Percentiles rank a stretch among this genome's conserved stretches.
These are phyloP conservation scores for Chascanopsetta lugubris DNA, from an alignment of 2,113 vertebrate genomes.

Conservation along the genomic window DNA sequence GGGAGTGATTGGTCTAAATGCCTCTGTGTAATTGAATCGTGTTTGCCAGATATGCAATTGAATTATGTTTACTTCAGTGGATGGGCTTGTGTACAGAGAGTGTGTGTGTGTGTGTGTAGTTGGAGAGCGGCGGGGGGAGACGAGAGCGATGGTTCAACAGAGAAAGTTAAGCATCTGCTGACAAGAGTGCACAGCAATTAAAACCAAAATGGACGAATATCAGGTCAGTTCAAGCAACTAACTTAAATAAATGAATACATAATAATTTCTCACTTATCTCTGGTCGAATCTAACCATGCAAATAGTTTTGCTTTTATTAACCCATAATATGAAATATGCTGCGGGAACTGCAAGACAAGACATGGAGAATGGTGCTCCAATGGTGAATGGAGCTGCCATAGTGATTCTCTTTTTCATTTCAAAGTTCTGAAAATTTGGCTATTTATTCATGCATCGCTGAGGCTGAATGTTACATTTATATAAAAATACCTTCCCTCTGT, in stretches of 20 bases:
- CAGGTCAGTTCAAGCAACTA: slow-evolving; percentile 19
- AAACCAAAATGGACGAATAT: slow-evolving; percentile 32
- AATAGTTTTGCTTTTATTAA: slow-evolving; percentile 4
- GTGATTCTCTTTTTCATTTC: no score
- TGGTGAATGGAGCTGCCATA: not conserved
- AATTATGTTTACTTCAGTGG: slow-evolving; percentile 78
- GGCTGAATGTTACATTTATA: not conserved
- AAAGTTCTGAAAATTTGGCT: no score
- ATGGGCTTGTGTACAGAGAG: slow-evolving; percentile 63
- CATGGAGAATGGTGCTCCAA: no score
- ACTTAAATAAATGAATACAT: not conserved
- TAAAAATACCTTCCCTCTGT: no score
- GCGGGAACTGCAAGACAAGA: not conserved
- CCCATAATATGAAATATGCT: not conserved
- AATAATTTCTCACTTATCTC: slow-evolving; percentile 4
- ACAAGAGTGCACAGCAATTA: slow-evolving; percentile 31
- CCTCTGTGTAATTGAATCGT: slow-evolving; percentile 78
- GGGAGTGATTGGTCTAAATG: slow-evolving; percentile 80
- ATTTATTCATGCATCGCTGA: not conserved
- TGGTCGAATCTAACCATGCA: slow-evolving; percentile 4
- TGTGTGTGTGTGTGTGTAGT: slow-evolving; percentile 29
- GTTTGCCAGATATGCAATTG: slow-evolving; percentile 78
- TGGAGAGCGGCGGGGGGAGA: not conserved
- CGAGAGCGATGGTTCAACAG: slow-evolving; percentile 1
- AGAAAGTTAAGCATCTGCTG: slow-evolving; percentile 16